Conservation (phyloP, 2,888 invertebrate species). For the Clivina fossor region DNA sequence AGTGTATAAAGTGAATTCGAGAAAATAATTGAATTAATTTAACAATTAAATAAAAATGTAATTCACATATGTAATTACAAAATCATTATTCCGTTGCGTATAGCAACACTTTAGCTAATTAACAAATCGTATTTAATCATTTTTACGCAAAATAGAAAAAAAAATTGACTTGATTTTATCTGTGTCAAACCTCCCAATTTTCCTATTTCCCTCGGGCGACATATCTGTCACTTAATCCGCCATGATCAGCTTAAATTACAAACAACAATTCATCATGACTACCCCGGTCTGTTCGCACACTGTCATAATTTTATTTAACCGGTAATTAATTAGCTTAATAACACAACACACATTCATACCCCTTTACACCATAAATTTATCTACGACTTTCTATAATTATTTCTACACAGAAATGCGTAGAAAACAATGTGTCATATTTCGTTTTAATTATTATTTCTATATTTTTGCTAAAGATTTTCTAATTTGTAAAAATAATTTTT, state of each 20-base stretch:
- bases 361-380: too few species aligned
- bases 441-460: slow-evolving; percentile 12
- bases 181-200: slow-evolving; percentile 7
- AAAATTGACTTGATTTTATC: neutral
- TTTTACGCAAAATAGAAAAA: neutral
- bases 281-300: too few species aligned
- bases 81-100: neutral
- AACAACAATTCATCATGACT: slow-evolving; percentile 14
- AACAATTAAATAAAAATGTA: too few species aligned
- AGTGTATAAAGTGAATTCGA: too few species aligned
- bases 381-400: too few species aligned
- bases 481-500: too few species aligned
- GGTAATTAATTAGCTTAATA: slow-evolving; percentile 21
- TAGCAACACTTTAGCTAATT: neutral
- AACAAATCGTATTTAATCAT: neutral
- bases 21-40: too few species aligned
- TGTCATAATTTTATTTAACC: slow-evolving; percentile 20
- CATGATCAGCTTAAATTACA: neutral
- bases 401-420: too few species aligned
- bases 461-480: too few species aligned
- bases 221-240: slow-evolving; percentile 3
- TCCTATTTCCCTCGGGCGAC: too few species aligned
- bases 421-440: slow-evolving; percentile 6
- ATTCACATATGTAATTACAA: too few species aligned
- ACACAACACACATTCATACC: too few species aligned